Base-by-base conservation (phyloP, 2,797 vertebrate species). In the Pantherophis alleghaniensis region DNA sequence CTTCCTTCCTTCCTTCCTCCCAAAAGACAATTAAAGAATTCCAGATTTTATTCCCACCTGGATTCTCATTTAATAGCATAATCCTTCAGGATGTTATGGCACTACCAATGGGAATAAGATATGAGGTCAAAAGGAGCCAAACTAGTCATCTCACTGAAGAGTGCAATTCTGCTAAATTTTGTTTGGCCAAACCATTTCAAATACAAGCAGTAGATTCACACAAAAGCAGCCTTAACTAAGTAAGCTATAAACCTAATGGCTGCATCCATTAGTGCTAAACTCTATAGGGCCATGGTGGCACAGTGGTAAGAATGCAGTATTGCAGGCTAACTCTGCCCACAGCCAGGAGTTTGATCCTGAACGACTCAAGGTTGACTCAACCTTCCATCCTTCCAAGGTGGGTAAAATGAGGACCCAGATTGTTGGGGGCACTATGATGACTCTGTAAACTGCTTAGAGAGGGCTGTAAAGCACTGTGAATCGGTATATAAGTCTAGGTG, bases 91-190 rank as follows among this genome's bases (percentile, higher is more conserved):
- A 95, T 59, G 92, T 66, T 79, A 91, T 79, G 57, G 16, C 37
- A 94, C 94, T 93, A 94, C 95, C 95, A 95, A 94, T 93, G 97
- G 95, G 97, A 95, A 92, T 93, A 91, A 92, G 94, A 96, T 89
- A 94, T 90, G 94, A 96, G 94, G 95, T 91, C 94, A 94, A 16
- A 94, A 95, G 93, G 94, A 94, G 94, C 95, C 94, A 88, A 92
- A 95, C 92, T 94, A 95, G 94, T 93, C 92, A 88, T 94, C 86
- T 0, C 55, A 88, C 4, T 47, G 60, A 87, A 91, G 22, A 28
- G 3, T 22, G 37, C 37, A 9, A 32, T 20, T 79, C 37, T 28
- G 83, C 90, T 74, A 79, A 53, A 56, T 87, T 60, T 20, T 37
- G 7, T 37, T 32, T 2, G 6, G 32, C 16, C 32, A 37, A 37